These are phyloP conservation scores for Trachemys scripta DNA, from an alignment of 2,113 vertebrate genomes.

Conservation along the genomic window DNA sequence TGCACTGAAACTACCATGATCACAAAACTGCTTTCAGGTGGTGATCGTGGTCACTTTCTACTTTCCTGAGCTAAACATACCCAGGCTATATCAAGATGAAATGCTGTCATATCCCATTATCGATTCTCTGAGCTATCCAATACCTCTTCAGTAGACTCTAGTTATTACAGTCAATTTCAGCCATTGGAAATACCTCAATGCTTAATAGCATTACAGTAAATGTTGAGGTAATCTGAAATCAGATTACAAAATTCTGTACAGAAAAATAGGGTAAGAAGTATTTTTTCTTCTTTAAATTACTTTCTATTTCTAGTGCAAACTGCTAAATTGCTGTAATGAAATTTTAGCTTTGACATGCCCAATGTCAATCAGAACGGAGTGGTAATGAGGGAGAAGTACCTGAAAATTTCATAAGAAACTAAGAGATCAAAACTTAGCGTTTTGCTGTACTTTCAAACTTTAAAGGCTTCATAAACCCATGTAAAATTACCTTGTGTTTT, in stretches of 20 bases:
- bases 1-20: slow-evolving; percentile 17
- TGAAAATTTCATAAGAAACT: slow-evolving; percentile 3
- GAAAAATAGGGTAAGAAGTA: not conserved
- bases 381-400: not conserved
- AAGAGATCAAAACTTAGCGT: slow-evolving; percentile 4
- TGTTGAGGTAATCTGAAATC: not conserved
- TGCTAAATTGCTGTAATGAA: not conserved
- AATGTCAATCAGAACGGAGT: slow-evolving; percentile 1
- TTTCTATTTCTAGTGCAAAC: not conserved
- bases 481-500: slow-evolving; percentile 1
- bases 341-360: not conserved
- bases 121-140: not conserved
- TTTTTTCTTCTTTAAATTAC: not conserved
- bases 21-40: not conserved
- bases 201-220: not conserved
- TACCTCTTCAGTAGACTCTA: not conserved
- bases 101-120: not conserved
- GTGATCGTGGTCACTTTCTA: not conserved
- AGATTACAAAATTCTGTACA: slow-evolving; percentile 17
- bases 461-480: not conserved
- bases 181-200: not conserved
- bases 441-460: not conserved
- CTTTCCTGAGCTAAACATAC: not conserved
- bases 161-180: not conserved
- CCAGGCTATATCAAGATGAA: not conserved